Evolutionary conservation across 2,797 vertebrate genomes (phyloP), one percentile per base, ranked within the genome.

Genomic region (Poeciliopsis gracilis): DNA sequence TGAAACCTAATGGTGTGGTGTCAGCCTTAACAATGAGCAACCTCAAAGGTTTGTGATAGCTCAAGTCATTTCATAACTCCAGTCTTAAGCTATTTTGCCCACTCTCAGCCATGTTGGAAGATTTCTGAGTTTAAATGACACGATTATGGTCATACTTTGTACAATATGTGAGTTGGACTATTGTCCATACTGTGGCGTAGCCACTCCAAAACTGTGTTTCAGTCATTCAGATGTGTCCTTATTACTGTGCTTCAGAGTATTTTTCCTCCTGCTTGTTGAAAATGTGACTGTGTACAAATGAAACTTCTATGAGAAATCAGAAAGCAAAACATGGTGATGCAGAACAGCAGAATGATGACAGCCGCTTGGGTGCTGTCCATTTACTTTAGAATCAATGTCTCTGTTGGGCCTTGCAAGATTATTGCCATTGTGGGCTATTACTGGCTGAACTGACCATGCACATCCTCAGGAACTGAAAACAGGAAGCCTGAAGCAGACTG

Each of bases 401-500:
- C 30, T 33, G 30, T 16, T 33, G 13, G 28, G 30, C 28, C 30
- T 61, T 61, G 13, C 18, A 33, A 33, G 30, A 61, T 33, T 53
- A 53, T 41, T 69, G 11, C 66, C 38, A 43, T 69, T 43, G 38
- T 69, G 66, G 43, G 41, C 66, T n/a, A 25, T 59, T 43, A 84
- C 75, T 30, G 28, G 70, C 33, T 70, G 75, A 76, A 81, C 46
- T 20, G 46, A 75, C 9, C 38, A 49, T 30, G 57, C 30, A 75
- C 69, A 86, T 87, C 83, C 86, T 84, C 43, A 55, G 72, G 70
- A 79, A 75, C 55, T 59, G 53, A 33, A 10, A n/a, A 30, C 75
- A 86, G 88, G 87, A 88, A 90, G 72, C 38, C 38, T 36, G 18
- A 20, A 33, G 18, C 41, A 49, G 79, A 69, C 38, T 2, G 66